These are phyloP conservation scores for Microplitis manilae DNA, from an alignment of 2,888 invertebrate genomes.

Conservation along the genomic window DNA sequence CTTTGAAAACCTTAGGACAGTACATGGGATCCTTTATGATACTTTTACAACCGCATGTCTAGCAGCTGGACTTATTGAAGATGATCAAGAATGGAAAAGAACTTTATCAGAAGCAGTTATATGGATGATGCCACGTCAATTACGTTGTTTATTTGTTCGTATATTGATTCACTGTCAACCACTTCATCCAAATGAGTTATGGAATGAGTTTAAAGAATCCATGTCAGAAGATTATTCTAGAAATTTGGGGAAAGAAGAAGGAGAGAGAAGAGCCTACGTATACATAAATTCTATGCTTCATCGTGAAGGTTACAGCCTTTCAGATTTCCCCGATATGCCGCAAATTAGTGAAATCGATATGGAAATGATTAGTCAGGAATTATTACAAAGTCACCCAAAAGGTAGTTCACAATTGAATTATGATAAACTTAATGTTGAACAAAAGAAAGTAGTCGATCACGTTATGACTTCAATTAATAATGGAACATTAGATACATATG, in stretches of 20 bases:
- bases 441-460: no score
- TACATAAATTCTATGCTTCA: not conserved
- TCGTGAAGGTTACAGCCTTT: not conserved
- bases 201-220: slow-evolving; percentile 48
- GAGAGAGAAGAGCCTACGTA: not conserved
- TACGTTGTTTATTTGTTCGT: slow-evolving; percentile 12
- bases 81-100: slow-evolving; percentile 4
- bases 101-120: slow-evolving; percentile 52
- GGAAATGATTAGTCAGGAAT: no score
- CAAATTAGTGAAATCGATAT: no score
- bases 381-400: no score
- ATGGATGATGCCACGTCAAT: slow-evolving; percentile 18
- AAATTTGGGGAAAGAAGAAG: not conserved
- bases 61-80: slow-evolving; percentile 1
- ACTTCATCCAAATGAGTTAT: slow-evolving; percentile 48
- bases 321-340: not conserved
- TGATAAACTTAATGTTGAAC: no score
- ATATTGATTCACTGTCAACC: no score
- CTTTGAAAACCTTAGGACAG: slow-evolving; percentile 56
- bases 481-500: no score
- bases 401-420: no score
- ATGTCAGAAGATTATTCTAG: slow-evolving; percentile 45
- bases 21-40: slow-evolving; percentile 53
- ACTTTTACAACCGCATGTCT: not conserved
- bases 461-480: no score